Conservation (phyloP, 2,797 vertebrate genomes). For the Otolemur crassicaudatus region DNA sequence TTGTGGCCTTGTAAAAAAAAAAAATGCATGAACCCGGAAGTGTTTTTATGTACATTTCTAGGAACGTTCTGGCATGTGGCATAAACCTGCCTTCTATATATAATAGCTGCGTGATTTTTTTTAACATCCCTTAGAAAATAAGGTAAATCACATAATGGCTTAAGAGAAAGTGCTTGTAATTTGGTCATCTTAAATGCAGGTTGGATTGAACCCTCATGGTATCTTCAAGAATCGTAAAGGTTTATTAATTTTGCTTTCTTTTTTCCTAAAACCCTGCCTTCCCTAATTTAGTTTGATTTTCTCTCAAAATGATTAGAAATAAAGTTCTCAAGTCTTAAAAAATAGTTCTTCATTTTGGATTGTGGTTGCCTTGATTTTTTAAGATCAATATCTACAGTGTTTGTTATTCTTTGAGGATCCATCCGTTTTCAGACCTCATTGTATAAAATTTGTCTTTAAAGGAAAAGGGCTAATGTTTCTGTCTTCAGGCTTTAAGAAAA, state of each 20-base stretch:
- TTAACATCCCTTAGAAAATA: background rate
- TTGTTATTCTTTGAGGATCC: conserved; percentile 24
- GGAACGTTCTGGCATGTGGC: conserved; percentile 25
- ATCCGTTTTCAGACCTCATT: conserved; percentile 18
- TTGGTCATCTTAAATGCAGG: background rate
- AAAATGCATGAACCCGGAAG: conserved; percentile 42
- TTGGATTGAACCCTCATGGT: background rate
- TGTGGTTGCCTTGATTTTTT: conserved; percentile 47
- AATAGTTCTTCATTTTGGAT: conserved; percentile 53
- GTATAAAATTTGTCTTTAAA: conserved; percentile 34
- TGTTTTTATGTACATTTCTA: background rate
- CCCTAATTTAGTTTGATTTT: conserved; percentile 25
- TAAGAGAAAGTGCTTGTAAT: conserved; percentile 21
- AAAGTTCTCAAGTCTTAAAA: conserved; percentile 32
- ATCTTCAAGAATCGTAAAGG: background rate
- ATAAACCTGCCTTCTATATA: background rate
- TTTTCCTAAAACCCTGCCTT: background rate
- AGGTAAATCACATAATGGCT: background rate
- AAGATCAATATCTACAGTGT: background rate
- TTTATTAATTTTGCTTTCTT: conserved; percentile 31
- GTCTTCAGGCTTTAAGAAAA: background rate
- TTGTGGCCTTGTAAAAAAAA: background rate
- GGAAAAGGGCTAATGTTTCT: conserved; percentile 47
- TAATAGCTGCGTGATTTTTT: background rate
- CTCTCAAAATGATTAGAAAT: conserved; percentile 35